Conservation (phyloP, 2,797 vertebrate genomes). For the Pipistrellus nathusii region DNA sequence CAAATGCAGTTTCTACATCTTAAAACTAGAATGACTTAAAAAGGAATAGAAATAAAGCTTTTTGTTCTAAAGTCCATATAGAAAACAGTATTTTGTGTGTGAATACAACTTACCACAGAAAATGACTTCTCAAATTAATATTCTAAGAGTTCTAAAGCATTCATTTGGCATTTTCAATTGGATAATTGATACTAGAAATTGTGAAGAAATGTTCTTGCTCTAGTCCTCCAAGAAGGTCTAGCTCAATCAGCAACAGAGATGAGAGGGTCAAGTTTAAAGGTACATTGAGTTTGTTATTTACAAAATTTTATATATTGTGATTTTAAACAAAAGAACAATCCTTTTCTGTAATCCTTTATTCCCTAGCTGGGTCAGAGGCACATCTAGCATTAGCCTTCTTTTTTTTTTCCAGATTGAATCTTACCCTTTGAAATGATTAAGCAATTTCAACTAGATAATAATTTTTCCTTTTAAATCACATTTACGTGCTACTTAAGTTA, state of each 20-base stretch:
- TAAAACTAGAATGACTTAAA: neutral
- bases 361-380: neutral
- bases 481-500: constrained; percentile 20
- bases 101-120: neutral
- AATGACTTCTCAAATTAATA: neutral
- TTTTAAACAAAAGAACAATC: neutral
- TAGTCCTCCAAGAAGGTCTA: neutral
- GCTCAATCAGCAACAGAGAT: neutral
- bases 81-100: neutral
- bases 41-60: neutral
- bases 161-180: neutral
- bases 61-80: neutral
- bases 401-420: neutral
- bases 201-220: neutral
- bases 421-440: constrained; percentile 13
- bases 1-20: neutral
- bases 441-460: neutral
- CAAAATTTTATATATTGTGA: neutral
- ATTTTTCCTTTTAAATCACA: constrained; percentile 19
- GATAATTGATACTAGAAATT: constrained; percentile 17
- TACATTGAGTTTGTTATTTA: too few species aligned
- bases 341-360: neutral
- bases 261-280: too few species aligned
- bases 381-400: neutral
- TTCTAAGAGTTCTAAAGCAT: constrained; percentile 25